A percentile compares a stretch with the other conserved stretches of the same genome.
Evolutionary conservation across 2,888 invertebrate genomes (phyloP).

Genomic region (Drosophila hamatofila): DNA sequence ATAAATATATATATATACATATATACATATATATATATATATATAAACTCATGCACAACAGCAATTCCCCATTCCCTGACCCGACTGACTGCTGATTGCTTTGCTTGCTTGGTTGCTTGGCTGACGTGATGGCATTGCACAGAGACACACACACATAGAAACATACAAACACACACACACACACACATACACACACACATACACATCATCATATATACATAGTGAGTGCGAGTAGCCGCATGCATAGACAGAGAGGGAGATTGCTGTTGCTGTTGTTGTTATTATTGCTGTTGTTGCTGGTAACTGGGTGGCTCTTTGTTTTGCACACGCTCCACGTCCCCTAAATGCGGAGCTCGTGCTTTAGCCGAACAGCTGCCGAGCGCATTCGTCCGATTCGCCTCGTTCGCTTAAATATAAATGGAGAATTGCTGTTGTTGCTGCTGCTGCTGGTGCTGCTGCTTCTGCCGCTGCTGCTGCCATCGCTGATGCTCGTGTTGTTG

Average conservation of each 20-base stretch:
- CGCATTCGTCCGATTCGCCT: slow-evolving; percentile 53
- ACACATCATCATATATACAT: slow-evolving; percentile 16
- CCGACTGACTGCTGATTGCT: slow-evolving; percentile 80
- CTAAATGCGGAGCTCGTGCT: slow-evolving; percentile 43
- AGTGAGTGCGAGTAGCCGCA: slow-evolving; percentile 38
- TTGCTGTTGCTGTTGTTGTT: slow-evolving; percentile 28
- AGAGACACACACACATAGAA: slow-evolving; percentile 38
- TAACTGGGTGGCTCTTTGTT: slow-evolving; percentile 73
- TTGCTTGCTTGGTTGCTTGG: slow-evolving; percentile 72
- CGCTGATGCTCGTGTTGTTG: slow-evolving; percentile 21
- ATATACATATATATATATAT: slow-evolving; percentile 24
- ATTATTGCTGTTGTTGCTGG: slow-evolving; percentile 50
- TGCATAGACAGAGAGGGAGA: slow-evolving; percentile 33
- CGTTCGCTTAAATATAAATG: slow-evolving; percentile 62
- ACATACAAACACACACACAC: slow-evolving; percentile 23
- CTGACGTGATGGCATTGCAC: slow-evolving; percentile 79
- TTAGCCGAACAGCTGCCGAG: slow-evolving; percentile 51
- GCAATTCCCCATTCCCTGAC: slow-evolving; percentile 68
- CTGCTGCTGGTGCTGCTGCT: slow-evolving; percentile 33
- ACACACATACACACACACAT: slow-evolving; percentile 8
- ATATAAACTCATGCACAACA: slow-evolving; percentile 51
- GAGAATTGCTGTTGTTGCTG: slow-evolving; percentile 43
- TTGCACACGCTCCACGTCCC: slow-evolving; percentile 52
- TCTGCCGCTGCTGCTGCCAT: slow-evolving; percentile 18
- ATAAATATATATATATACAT: no score